A percentile compares a stretch with the other conserved stretches of the same genome.
These are phyloP conservation scores for Digitonthophagus gazella DNA, from an alignment of 2,888 invertebrate genomes.

Conservation along the genomic window DNA sequence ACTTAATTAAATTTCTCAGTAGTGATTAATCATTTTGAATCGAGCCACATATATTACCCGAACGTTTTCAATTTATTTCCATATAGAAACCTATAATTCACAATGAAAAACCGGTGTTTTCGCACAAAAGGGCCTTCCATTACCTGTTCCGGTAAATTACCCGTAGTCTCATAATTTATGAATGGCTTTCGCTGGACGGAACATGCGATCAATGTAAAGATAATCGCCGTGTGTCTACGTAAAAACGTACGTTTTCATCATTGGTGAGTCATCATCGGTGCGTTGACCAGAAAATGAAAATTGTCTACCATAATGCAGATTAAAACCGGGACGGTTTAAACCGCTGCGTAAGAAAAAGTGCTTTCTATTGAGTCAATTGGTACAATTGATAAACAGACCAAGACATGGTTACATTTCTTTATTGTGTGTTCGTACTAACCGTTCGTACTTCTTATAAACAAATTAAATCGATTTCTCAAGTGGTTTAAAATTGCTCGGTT, in stretches of 20 bases:
- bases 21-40: background rate
- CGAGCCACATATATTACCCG: background rate
- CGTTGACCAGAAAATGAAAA: background rate
- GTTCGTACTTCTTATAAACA: too few species aligned
- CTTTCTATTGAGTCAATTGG: background rate
- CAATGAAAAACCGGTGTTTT: background rate
- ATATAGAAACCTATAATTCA: background rate
- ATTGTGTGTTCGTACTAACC: background rate
- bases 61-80: slow-evolving; percentile 2
- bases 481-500: too few species aligned
- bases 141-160: background rate
- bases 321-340: background rate
- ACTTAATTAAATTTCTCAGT: background rate
- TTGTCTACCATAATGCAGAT: background rate
- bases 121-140: background rate
- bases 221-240: background rate
- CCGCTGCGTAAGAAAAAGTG: background rate
- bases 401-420: background rate
- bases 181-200: background rate
- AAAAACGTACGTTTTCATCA: too few species aligned
- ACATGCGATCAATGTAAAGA: background rate
- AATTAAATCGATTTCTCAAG: too few species aligned
- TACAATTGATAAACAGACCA: background rate
- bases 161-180: background rate
- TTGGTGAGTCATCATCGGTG: too few species aligned